Evolutionary conservation across 2,888 invertebrate genomes (phyloP).

Genomic region (Rhopalosiphum nymphaeae): DNA sequence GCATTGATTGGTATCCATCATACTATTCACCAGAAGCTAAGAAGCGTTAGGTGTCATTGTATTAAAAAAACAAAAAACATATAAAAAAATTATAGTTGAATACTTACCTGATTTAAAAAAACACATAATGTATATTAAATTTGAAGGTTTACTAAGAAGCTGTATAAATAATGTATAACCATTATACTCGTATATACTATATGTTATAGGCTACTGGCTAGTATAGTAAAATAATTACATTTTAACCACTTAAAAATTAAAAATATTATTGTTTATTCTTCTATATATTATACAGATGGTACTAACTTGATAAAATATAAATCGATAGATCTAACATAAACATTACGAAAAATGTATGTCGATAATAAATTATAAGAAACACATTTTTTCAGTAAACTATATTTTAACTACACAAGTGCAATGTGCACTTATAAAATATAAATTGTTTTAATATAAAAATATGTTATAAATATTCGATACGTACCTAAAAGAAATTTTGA

Average conservation of each 20-base stretch:
- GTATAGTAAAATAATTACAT: background rate
- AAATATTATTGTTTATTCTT: slow-evolving; percentile 23
- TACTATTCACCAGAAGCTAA: too few relatives aligned
- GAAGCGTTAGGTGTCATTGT: too few relatives aligned
- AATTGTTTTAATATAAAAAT: background rate
- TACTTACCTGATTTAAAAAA: background rate
- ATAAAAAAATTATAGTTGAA: background rate
- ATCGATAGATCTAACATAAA: background rate
- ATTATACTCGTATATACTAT: background rate
- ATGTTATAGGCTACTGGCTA: background rate
- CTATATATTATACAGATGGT: background rate
- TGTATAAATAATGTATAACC: background rate
- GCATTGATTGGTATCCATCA: too few relatives aligned
- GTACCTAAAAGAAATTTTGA: background rate
- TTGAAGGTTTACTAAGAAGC: background rate
- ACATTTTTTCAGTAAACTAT: background rate
- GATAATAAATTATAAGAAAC: background rate
- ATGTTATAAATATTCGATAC: background rate
- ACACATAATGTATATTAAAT: background rate
- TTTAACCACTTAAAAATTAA: slow-evolving; percentile 34
- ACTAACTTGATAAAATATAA: background rate
- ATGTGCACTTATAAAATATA: background rate
- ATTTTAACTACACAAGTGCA: background rate
- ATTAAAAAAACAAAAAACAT: too few relatives aligned
- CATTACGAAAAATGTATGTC: background rate